A percentile compares a stretch with the other conserved stretches of the same genome.
Evolutionary conservation across 2,113 vertebrate genomes (phyloP).

Genomic region (Jacana jacana): DNA sequence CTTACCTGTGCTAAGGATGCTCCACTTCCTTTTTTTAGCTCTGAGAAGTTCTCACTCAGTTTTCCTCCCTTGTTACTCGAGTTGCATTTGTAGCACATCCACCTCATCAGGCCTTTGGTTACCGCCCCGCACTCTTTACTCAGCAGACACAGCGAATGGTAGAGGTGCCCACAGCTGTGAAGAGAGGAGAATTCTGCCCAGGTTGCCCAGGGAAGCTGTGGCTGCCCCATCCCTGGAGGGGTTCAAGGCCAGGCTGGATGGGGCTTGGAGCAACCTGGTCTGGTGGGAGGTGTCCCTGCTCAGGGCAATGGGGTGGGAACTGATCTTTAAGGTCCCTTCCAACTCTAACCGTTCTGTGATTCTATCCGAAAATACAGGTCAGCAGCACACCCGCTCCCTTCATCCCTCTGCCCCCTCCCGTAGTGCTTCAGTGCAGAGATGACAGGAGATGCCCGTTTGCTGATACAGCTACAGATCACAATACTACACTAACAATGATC

Average conservation of each 20-base stretch:
- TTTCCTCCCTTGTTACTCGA: slow-evolving; percentile 82
- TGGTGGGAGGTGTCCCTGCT: too few relatives aligned
- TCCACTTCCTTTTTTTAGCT: slow-evolving; percentile 69
- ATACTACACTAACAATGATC: background rate
- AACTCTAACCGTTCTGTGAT: too few relatives aligned
- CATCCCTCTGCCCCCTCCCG: background rate
- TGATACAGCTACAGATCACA: background rate
- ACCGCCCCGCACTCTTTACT: slow-evolving; percentile 80
- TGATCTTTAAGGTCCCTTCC: too few relatives aligned
- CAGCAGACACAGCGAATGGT: slow-evolving; percentile 92
- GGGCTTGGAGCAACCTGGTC: too few relatives aligned
- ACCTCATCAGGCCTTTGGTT: slow-evolving; percentile 75
- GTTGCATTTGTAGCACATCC: slow-evolving; percentile 94
- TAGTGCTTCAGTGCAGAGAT: background rate
- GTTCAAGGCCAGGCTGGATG: too few relatives aligned
- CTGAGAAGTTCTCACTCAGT: slow-evolving; percentile 63
- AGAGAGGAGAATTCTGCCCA: background rate
- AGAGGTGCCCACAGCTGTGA: slow-evolving; percentile 94
- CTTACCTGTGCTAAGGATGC: slow-evolving; percentile 86
- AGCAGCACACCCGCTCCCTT: background rate
- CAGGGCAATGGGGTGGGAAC: too few relatives aligned
- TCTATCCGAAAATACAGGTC: background rate
- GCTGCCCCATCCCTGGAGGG: too few relatives aligned
- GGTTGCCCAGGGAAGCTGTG: too few relatives aligned
- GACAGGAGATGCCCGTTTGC: background rate